Evolutionary conservation across 1,140 invertebrate species (phyloP).

Genomic region (Helicorthomorpha holstii): DNA sequence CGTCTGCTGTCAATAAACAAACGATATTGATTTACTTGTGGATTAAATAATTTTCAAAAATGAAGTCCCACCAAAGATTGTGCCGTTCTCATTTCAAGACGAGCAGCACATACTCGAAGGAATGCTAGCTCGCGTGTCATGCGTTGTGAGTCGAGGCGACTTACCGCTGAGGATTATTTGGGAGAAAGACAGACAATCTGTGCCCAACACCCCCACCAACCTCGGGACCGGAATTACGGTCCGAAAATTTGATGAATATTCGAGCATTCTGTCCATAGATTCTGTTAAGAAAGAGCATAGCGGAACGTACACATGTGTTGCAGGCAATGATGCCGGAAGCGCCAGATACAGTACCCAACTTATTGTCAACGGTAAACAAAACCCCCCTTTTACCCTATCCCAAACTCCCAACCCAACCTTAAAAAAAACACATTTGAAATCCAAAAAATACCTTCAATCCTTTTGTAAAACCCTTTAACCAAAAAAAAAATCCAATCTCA

Average conservation of each 20-base stretch:
- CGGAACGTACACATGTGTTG: constrained; percentile 22
- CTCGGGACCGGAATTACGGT: constrained; percentile 39
- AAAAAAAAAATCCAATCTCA: too few species aligned
- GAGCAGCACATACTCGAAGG: constrained; percentile 22
- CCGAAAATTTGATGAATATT: constrained; percentile 62
- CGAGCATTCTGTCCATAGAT: constrained; percentile 71
- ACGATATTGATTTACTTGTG: background rate
- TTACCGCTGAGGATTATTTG: constrained; percentile 68
- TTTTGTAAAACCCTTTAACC: too few species aligned
- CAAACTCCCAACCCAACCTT: background rate
- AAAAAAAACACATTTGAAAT: too few species aligned
- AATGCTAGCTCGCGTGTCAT: constrained; percentile 46
- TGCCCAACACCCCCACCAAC: constrained; percentile 24
- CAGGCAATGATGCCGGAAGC: constrained; percentile 51
- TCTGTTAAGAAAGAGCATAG: constrained; percentile 12
- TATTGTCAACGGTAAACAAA: constrained; percentile 55
- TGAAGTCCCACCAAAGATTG: constrained; percentile 30
- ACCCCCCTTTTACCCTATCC: background rate
- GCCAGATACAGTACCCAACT: constrained; percentile 53
- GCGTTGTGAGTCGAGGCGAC: constrained; percentile 85
- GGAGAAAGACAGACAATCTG: constrained; percentile 49
- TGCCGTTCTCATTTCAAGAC: constrained; percentile 23
- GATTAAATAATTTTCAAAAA: background rate
- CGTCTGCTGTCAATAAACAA: too few species aligned
- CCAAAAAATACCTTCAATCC: too few species aligned